Conservation (phyloP, 2,797 vertebrate genomes). For the Ictinia mississippiensis region DNA sequence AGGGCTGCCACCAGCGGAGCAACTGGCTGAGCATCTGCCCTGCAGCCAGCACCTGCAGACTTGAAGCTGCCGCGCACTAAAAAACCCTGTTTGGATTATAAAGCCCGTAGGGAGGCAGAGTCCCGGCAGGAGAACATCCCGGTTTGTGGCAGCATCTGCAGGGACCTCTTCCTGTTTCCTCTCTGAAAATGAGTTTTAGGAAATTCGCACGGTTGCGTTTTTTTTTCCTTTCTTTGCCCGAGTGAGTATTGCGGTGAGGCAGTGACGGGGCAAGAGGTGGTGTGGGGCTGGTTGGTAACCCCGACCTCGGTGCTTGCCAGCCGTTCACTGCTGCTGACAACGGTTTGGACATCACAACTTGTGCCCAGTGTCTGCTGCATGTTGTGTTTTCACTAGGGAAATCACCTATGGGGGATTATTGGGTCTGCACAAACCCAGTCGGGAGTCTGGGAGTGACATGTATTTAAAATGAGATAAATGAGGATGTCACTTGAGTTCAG, state of each 20-base stretch:
- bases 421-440: background rate
- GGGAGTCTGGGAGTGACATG: background rate
- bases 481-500: conserved; percentile 2
- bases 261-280: background rate
- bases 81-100: background rate
- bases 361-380: background rate
- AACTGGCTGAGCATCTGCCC: background rate
- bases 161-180: background rate
- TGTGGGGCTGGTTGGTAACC: background rate
- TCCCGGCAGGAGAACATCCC: background rate
- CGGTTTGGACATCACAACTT: background rate
- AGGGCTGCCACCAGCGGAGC: background rate
- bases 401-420: background rate
- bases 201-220: background rate
- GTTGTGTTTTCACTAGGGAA: background rate
- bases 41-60: background rate
- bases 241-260: background rate
- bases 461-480: conserved; percentile 47
- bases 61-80: background rate
- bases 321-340: accelerated
- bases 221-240: background rate
- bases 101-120: background rate
- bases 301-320: accelerated
- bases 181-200: background rate
- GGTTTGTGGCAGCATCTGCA: background rate